A percentile compares a stretch with the other conserved stretches of the same genome.
These are phyloP conservation scores for Pogonomyrmex californicus DNA, from an alignment of 1,140 invertebrate genomes.

Conservation along the genomic window DNA sequence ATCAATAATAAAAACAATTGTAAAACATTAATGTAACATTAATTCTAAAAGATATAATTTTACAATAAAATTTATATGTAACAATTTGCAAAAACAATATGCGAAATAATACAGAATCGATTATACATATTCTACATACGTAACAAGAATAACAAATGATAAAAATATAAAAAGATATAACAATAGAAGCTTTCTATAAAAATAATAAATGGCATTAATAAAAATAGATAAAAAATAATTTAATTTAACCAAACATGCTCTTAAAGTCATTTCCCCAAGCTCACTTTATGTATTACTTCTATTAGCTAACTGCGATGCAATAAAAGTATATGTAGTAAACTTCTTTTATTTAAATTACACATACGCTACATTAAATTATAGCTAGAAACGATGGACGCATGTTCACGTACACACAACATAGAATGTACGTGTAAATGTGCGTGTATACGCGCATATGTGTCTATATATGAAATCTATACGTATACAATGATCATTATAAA, in stretches of 20 bases:
- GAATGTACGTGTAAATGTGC: background rate
- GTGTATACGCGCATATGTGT: slow-evolving; percentile 8
- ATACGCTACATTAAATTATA: slow-evolving; percentile 77
- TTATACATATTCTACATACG: background rate
- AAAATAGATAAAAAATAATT: background rate
- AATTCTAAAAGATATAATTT: background rate
- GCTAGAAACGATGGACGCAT: slow-evolving; percentile 57
- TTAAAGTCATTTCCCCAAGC: background rate
- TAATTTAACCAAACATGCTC: background rate
- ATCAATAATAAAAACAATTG: background rate
- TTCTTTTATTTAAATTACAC: slow-evolving; percentile 78
- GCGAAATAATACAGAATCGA: background rate
- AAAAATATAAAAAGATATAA: background rate
- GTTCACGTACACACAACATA: slow-evolving; percentile 34
- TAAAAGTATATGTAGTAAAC: slow-evolving; percentile 60
- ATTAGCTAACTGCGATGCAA: background rate
- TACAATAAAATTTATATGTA: background rate
- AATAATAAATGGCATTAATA: background rate
- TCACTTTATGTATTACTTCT: background rate
- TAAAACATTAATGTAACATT: background rate
- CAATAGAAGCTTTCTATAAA: background rate
- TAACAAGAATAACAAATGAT: background rate
- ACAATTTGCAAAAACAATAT: background rate
- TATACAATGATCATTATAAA: slow-evolving; percentile 61
- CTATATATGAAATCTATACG: slow-evolving; percentile 46